Evolutionary conservation across 2,113 vertebrate genomes (phyloP), one percentile per base, ranked within the genome.

Genomic region (Sula dactylatra): DNA sequence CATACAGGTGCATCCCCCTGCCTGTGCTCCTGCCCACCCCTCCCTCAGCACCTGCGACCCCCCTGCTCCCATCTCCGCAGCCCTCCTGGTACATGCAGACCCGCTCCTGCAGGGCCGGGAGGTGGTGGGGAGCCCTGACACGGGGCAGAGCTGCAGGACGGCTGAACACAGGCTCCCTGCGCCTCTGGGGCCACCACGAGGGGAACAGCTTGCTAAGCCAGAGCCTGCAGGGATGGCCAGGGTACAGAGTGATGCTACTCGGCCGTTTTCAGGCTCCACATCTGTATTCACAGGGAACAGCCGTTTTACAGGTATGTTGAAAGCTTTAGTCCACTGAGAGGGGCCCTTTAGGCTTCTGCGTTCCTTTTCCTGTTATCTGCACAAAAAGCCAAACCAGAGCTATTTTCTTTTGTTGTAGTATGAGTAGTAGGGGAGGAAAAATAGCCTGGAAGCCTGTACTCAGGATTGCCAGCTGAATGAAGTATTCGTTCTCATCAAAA

Each of bases 141-240:
- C 4, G 6, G 31, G 49, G 6, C 11, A 24, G 29, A 72, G 19
- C 32, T 54, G 38, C 0, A 2, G 32, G 6, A 25, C 4, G 2
- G 42, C 45, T 38, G 44, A 54, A 31, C 25, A 25, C 16, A 4
- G 4, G 9, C 3, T 36, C 9, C 21, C 36, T 1, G 0, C 3
- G 1, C 11, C 55, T 49, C 87, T 24, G 16, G 29, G 25, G 15
- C 15, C 12, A 10, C 24, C 20, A 8, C 0, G 0, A 55, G 34
- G 12, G 24, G 20, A 83, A 18, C 0, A 19, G 9, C 40, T 76
- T 13, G 31, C 59, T 40, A 38, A 54, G 13, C 45, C 16, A 11
- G 32, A 70, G 34, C 40, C 29, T 44, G 11, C 9, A 11, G 22
- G 19, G 31, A 7, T 8, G 32, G 15, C 34, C 2, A 6, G 25